Evolutionary conservation across 1,140 invertebrate genomes (phyloP).

Genomic region (Conus ventricosus): DNA sequence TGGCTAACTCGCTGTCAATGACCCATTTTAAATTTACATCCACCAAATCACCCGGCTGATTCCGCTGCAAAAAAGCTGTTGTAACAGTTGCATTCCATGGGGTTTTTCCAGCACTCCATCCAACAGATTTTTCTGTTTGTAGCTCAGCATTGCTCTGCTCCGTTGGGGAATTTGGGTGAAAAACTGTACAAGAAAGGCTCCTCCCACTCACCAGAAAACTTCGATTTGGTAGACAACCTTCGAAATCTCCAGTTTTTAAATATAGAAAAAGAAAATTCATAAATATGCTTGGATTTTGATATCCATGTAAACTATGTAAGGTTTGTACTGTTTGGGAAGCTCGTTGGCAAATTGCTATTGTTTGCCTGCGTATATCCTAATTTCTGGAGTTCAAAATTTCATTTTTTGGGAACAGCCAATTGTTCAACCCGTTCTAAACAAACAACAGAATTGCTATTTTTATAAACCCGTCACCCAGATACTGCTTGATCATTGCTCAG

Average conservation of each 20-base stretch:
- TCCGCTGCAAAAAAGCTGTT: neutral
- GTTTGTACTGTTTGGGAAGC: conserved; percentile 61
- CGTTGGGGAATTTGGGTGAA: neutral
- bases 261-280: conserved; percentile 77
- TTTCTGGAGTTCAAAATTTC: conserved; percentile 75
- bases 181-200: neutral
- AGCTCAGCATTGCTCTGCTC: conserved; percentile 10
- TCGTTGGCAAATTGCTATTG: conserved; percentile 73
- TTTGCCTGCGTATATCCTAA: conserved; percentile 72
- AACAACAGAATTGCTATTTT: conserved; percentile 85
- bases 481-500: conserved; percentile 66
- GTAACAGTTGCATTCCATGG: conserved; percentile 26
- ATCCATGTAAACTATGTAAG: conserved; percentile 72
- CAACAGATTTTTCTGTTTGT: conserved; percentile 18
- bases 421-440: conserved; percentile 84
- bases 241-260: conserved; percentile 84
- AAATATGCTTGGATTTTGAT: conserved; percentile 85
- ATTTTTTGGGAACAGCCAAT: conserved; percentile 78
- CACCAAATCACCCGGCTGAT: neutral
- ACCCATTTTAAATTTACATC: neutral
- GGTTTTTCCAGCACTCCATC: conserved; percentile 32
- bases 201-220: conserved; percentile 75
- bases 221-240: conserved; percentile 72
- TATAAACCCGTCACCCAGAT: conserved; percentile 82
- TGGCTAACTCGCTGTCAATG: conserved; percentile 1